phyloP scores from a whole-genome alignment of 2,797 vertebrate species.

The Parambassis ranga region DNA sequence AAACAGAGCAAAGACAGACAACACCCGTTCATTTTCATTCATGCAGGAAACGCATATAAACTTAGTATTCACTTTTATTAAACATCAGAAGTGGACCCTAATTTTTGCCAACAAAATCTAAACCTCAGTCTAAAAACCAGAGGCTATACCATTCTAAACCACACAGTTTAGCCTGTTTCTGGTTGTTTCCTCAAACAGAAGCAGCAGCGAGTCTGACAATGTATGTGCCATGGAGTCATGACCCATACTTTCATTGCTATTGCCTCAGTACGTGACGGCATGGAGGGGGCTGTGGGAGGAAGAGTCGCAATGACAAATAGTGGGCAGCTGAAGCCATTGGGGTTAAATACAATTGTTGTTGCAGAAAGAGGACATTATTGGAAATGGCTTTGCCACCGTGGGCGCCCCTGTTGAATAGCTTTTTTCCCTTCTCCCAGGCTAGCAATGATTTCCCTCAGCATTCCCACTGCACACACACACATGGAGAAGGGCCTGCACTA shows the following conservation, averaged over 20 bases:
- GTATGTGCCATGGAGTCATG: conserved; percentile 32
- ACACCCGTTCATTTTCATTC: conserved; percentile 18
- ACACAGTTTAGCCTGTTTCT: background rate
- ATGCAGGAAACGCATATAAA: background rate
- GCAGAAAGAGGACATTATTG: conserved; percentile 83
- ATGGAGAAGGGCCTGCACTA: conserved; percentile 50
- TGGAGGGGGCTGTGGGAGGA: conserved; percentile 49
- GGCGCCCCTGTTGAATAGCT: conserved; percentile 76
- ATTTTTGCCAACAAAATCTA: background rate
- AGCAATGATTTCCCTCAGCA: conserved; percentile 69
- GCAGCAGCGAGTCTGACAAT: conserved; percentile 33
- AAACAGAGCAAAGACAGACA: conserved; percentile 27
- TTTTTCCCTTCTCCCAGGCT: conserved; percentile 67
- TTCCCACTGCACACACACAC: conserved; percentile 12
- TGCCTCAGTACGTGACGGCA: conserved; percentile 52
- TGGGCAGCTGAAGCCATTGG: conserved; percentile 77
- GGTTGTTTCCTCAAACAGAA: conserved; percentile 16
- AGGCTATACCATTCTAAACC: background rate
- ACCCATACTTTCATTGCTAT: conserved; percentile 38
- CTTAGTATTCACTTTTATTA: background rate
- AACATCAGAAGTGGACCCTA: background rate
- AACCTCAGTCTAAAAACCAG: background rate
- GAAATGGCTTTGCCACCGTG: conserved; percentile 79
- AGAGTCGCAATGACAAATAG: conserved; percentile 75
- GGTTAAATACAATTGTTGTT: conserved; percentile 84